Evolutionary conservation across 2,797 vertebrate species (phyloP), one percentile per base, ranked within the genome.

Genomic region (Valencia hispanica): DNA sequence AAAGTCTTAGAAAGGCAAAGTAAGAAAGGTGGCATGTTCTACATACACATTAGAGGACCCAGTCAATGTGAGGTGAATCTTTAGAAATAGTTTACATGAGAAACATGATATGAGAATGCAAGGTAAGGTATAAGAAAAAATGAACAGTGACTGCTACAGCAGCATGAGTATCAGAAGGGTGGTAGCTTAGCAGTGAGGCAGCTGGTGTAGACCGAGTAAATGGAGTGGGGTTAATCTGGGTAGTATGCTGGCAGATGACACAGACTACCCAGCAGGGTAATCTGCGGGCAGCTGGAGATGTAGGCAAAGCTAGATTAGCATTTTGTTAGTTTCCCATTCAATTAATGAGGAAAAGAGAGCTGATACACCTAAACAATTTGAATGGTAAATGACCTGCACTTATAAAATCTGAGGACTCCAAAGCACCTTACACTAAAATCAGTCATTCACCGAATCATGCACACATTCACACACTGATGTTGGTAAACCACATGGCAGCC

Each of bases 141-240:
- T 5, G 15, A 66, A 66, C 34, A 66, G 63, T 41, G 10, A 43
- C 36, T 66, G 22, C 39, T n/a, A 43, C 39, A 41, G 63, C 63
- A 66, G 25, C 51, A 55, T 1, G 11, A 53, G 12, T 66, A 66
- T 66, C 25, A 41, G 36, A 41, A 66, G 10, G 20, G 22, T 66
- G 36, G 39, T 66, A n/a, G 63, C 25, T 66, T 66, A 66, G 63
- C 39, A 41, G 63, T n/a, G 25, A 41, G 25, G 39, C 63, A 66
- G 63, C 63, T 66, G 63, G 63, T 66, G 63, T 11, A n/a, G 36
- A 17, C 63, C 41, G 22, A 66, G 22, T 43, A 66, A 66, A 66
- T 39, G 43, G 63, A 66, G 63, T 66, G 63, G 63, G 36, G 63
- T 66, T 66, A 66, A 66, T 66, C 63, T 66, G 63, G 63, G 63